Conservation (phyloP, 2,797 vertebrate species). For the Clarias fuscus region DNA sequence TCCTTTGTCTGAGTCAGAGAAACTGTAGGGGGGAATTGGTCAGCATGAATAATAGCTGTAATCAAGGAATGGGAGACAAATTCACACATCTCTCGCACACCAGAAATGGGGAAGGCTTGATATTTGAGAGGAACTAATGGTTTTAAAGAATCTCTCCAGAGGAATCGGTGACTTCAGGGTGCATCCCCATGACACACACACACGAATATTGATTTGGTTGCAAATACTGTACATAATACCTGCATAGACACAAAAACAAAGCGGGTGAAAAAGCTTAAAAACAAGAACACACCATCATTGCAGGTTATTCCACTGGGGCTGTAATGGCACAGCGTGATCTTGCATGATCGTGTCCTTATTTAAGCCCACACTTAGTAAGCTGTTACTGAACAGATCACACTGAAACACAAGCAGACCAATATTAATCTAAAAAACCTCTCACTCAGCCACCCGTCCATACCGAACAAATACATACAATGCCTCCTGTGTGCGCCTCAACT, state of each 20-base stretch:
- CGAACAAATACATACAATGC: slow-evolving; percentile 13
- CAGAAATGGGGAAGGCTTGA: not conserved
- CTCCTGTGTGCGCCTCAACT: slow-evolving; percentile 18
- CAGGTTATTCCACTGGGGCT: not conserved
- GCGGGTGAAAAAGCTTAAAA: not conserved
- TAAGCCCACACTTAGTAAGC: not conserved
- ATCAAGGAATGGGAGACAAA: slow-evolving; percentile 11
- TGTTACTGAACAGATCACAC: not conserved
- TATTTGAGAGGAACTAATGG: not conserved
- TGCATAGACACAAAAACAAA: not conserved
- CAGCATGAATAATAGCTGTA: slow-evolving; percentile 38
- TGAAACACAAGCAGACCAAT: slow-evolving; percentile 33
- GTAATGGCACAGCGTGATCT: slow-evolving; percentile 9
- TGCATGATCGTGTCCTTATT: slow-evolving; percentile 19
- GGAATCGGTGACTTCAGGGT: not conserved
- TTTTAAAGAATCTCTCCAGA: not conserved
- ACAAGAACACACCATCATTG: not conserved
- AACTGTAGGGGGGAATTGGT: not conserved
- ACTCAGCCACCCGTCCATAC: slow-evolving; percentile 13
- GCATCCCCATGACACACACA: not conserved
- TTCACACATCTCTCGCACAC: not conserved
- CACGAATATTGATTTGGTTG: not conserved
- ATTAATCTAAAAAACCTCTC: slow-evolving; percentile 35
- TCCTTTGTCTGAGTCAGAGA: slow-evolving; percentile 20
- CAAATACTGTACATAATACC: not conserved